Percentiles rank a stretch among this genome's conserved stretches.
Evolutionary conservation across 2,797 vertebrate genomes (phyloP).

Genomic region (Ctenopoma multispine): DNA sequence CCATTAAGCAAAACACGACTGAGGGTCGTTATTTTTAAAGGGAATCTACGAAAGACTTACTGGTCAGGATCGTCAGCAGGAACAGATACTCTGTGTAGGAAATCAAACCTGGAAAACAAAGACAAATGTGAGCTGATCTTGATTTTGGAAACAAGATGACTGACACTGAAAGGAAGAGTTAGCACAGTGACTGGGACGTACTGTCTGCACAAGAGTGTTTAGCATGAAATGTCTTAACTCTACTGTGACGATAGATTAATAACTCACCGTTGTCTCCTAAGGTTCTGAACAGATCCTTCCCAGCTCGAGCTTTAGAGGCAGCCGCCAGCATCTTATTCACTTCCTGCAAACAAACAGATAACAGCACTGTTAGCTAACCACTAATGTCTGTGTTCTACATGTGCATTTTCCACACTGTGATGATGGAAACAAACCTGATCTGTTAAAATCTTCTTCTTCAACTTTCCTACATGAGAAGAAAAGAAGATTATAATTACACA

Average conservation of each 20-base stretch:
- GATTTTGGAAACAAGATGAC: neutral
- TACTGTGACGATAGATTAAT: neutral
- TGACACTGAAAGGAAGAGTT: neutral
- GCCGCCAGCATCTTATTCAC: constrained; percentile 81
- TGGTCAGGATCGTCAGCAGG: constrained; percentile 95
- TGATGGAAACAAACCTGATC: constrained; percentile 81
- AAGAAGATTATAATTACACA: neutral
- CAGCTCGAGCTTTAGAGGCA: constrained; percentile 83
- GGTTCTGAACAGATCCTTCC: constrained; percentile 89
- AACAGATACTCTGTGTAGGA: constrained; percentile 98
- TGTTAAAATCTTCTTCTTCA: constrained; percentile 86
- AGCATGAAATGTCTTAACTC: neutral
- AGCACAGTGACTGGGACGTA: too few relatives aligned
- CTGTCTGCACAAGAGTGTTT: too few relatives aligned
- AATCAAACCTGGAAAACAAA: constrained; percentile 89
- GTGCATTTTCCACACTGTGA: neutral
- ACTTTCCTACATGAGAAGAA: constrained; percentile 84
- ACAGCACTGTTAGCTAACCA: neutral
- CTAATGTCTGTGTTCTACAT: neutral
- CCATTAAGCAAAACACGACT: constrained; percentile 3
- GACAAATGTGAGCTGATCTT: neutral
- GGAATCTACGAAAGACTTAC: constrained; percentile 81
- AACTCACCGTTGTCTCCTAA: constrained; percentile 93
- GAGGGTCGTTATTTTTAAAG: neutral
- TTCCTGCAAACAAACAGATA: constrained; percentile 82